phyloP scores from a whole-genome alignment of 2,888 invertebrate species.

The Biston stratarius region DNA sequence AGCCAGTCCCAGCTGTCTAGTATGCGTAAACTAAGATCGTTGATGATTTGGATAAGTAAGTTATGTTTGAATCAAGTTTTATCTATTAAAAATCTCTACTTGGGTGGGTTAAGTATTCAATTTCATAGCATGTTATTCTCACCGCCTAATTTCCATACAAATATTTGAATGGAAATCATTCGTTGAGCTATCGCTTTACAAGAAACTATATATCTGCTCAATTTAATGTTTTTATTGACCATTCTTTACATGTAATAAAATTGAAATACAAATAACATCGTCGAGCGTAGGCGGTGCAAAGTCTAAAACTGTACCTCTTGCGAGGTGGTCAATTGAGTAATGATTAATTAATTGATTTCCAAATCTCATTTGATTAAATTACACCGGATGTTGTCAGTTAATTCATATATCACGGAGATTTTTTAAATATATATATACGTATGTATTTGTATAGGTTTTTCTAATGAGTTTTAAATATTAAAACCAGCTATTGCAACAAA shows the following conservation, averaged over 20 bases:
- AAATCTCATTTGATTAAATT: constrained; percentile 5
- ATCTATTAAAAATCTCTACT: too few relatives aligned
- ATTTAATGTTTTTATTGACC: neutral
- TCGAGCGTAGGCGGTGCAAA: constrained; percentile 17
- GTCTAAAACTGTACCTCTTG: constrained; percentile 10
- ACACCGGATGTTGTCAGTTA: neutral
- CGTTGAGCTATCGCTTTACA: neutral
- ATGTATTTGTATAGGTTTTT: too few relatives aligned
- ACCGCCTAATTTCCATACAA: constrained; percentile 1
- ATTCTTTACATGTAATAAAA: constrained; percentile 6
- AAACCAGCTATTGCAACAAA: too few relatives aligned
- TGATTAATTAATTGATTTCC: constrained; percentile 21
- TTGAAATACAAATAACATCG: neutral
- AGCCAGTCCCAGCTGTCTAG: too few relatives aligned
- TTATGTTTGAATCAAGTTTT: too few relatives aligned
- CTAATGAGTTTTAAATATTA: too few relatives aligned
- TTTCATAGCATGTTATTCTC: neutral
- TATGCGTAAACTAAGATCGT: neutral
- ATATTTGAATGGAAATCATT: neutral
- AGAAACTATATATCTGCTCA: neutral
- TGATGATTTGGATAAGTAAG: too few relatives aligned
- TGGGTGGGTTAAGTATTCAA: neutral
- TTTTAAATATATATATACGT: too few relatives aligned
- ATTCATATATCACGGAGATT: constrained; percentile 11
- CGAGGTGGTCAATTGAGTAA: constrained; percentile 33